These are phyloP conservation scores for Nasonia longicornis DNA, from an alignment of 1,140 invertebrate genomes.

Conservation along the genomic window DNA sequence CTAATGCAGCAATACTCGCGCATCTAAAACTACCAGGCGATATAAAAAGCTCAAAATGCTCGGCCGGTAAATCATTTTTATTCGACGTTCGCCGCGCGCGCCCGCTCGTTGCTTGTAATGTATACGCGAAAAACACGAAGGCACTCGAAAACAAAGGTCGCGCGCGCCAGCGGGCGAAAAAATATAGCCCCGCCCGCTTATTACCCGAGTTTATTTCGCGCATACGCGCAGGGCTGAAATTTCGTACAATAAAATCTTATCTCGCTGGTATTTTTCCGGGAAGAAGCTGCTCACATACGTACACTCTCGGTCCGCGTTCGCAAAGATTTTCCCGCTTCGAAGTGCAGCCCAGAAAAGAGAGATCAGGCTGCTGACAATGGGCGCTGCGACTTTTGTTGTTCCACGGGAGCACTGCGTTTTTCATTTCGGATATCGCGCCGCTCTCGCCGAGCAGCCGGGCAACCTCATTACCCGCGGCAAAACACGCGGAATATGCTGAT, in stretches of 20 bases:
- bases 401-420: constrained; percentile 17
- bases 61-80: constrained; percentile 32
- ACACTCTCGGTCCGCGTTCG: not conserved
- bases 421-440: constrained; percentile 29
- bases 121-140: not conserved
- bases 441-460: not conserved
- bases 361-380: not conserved
- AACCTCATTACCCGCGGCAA: constrained; percentile 17
- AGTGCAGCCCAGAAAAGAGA: not conserved
- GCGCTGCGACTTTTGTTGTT: constrained; percentile 17
- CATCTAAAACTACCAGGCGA: not conserved
- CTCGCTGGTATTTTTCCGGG: constrained; percentile 17
- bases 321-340: constrained; percentile 22
- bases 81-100: constrained; percentile 1
- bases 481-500: not conserved
- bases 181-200: constrained; percentile 14
- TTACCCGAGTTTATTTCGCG: constrained; percentile 33
- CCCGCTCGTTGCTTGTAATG: no score
- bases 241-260: constrained; percentile 34
- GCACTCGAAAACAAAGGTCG: constrained; percentile 13
- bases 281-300: not conserved
- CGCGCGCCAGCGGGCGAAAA: not conserved
- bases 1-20: not conserved
- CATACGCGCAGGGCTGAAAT: constrained; percentile 27
- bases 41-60: constrained; percentile 25